A percentile compares a stretch with the other conserved stretches of the same genome.
These are phyloP conservation scores for Agrotis ipsilon DNA, from an alignment of 2,888 invertebrate genomes.

Conservation along the genomic window DNA sequence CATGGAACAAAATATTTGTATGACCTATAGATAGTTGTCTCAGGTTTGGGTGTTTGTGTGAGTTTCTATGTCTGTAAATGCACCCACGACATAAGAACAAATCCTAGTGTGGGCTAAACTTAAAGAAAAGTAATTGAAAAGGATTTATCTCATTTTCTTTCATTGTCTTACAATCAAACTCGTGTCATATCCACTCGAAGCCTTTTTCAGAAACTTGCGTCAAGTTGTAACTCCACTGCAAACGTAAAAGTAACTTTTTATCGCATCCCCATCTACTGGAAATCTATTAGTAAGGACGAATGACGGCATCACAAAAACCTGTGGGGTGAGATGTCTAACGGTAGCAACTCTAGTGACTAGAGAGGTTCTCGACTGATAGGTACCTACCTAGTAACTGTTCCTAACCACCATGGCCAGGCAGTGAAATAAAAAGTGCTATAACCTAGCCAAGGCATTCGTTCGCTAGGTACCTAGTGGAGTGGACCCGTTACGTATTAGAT, in stretches of 20 bases:
- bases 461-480: conserved; percentile 13
- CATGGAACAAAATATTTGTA: no score
- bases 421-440: conserved; percentile 67
- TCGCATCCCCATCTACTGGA: conserved; percentile 1
- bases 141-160: no score
- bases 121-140: no score
- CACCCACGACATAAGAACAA: no score
- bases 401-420: conserved; percentile 64
- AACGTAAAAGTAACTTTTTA: neutral
- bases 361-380: conserved; percentile 60
- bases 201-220: neutral
- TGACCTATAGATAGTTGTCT: no score
- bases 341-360: conserved; percentile 49
- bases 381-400: conserved; percentile 72
- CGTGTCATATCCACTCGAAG: neutral
- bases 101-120: no score
- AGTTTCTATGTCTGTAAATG: no score
- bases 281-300: conserved; percentile 55
- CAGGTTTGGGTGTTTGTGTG: no score
- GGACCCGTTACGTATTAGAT: conserved; percentile 36
- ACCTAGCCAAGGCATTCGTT: conserved; percentile 46
- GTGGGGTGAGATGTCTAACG: conserved; percentile 67
- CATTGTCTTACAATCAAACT: neutral
- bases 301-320: conserved; percentile 49
- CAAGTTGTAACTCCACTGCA: conserved; percentile 1